Conservation (phyloP, 2,797 vertebrate species). For the Eremophila alpestris region DNA sequence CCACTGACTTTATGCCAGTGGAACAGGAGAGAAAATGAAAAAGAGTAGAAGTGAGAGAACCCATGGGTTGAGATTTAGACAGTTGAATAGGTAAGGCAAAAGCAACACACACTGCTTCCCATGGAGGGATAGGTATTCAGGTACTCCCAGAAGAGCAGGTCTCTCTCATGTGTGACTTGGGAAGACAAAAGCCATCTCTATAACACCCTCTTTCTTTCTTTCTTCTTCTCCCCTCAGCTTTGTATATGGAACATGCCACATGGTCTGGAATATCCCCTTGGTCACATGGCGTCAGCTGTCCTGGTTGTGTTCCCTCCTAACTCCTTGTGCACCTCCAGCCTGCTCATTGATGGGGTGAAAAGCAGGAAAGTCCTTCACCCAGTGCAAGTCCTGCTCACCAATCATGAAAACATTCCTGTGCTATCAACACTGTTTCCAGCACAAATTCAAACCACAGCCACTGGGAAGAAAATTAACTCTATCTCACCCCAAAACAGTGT, state of each 20-base stretch:
- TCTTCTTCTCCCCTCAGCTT: neutral
- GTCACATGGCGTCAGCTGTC: neutral
- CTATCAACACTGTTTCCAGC: neutral
- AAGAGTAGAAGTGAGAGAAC: neutral
- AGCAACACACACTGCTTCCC: neutral
- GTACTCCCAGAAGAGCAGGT: neutral
- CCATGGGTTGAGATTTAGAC: no score
- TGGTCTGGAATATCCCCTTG: neutral
- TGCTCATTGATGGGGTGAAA: neutral
- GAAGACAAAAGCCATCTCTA: neutral
- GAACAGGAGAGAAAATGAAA: neutral
- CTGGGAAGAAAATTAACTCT: neutral
- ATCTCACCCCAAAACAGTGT: neutral
- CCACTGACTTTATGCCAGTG: no score
- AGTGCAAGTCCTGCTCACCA: neutral
- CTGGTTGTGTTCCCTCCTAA: neutral
- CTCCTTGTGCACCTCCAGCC: neutral
- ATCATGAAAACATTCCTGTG: neutral
- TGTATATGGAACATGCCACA: rapidly evolving
- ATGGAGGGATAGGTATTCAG: neutral
- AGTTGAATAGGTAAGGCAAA: neutral
- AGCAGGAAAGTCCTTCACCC: neutral
- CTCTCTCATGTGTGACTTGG: neutral
- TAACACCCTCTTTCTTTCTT: no score
- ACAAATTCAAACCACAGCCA: neutral